A percentile compares a stretch with the other conserved stretches of the same genome.
Evolutionary conservation across 1,140 invertebrate species (phyloP).

Genomic region (Trissolcus basalis): DNA sequence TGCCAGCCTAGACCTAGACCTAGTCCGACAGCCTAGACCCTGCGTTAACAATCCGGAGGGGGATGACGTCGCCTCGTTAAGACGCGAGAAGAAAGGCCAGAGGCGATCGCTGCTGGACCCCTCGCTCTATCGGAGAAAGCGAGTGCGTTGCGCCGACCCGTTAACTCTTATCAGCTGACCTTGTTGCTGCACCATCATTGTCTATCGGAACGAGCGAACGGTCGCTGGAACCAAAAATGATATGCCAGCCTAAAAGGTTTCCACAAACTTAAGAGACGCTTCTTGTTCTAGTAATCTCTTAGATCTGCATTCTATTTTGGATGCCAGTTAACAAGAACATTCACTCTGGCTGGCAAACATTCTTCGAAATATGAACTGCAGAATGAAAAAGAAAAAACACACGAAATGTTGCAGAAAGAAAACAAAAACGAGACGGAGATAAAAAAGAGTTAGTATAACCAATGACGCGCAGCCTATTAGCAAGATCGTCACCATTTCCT

Average conservation of each 20-base stretch:
- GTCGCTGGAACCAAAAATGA: too few species aligned
- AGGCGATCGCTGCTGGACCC: slow-evolving; percentile 24
- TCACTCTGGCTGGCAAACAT: too few species aligned
- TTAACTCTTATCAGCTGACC: slow-evolving; percentile 47
- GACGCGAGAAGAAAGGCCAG: slow-evolving; percentile 39
- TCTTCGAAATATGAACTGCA: too few species aligned
- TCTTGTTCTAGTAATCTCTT: too few species aligned
- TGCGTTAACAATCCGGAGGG: slow-evolving; percentile 53
- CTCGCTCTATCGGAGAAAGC: slow-evolving; percentile 68
- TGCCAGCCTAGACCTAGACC: slow-evolving; percentile 74
- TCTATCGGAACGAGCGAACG: slow-evolving; percentile 12
- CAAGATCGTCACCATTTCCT: slow-evolving; percentile 12
- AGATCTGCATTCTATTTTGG: too few species aligned
- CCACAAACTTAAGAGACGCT: too few species aligned
- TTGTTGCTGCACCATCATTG: slow-evolving; percentile 21
- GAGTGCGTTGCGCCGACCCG: slow-evolving; percentile 53
- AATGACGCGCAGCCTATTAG: slow-evolving; percentile 3
- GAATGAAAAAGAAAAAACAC: slow-evolving; percentile 11
- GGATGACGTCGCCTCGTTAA: slow-evolving; percentile 29
- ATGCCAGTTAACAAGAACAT: too few species aligned
- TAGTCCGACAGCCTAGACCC: slow-evolving; percentile 72
- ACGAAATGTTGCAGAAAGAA: too few species aligned
- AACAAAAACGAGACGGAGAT: too few species aligned
- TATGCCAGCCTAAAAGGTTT: too few species aligned
- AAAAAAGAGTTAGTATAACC: too few species aligned